Evolutionary conservation across 2,113 vertebrate species (phyloP).

Genomic region (Onychostoma macrolepis): DNA sequence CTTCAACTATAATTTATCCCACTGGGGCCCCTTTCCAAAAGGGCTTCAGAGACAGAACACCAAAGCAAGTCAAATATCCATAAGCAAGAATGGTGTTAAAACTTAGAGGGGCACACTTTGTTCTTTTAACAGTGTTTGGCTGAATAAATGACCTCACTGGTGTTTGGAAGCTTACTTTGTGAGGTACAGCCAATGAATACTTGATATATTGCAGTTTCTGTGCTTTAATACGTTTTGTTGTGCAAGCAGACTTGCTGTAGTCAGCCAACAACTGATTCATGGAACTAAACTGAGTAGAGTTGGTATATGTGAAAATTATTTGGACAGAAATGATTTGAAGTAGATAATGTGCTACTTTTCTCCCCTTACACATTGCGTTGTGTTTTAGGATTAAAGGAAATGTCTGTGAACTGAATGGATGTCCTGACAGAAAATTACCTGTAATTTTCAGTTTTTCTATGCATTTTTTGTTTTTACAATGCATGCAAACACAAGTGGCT

Average conservation of each 20-base stretch:
- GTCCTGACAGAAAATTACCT: no score
- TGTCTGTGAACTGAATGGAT: no score
- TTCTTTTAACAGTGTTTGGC: constrained; percentile 3
- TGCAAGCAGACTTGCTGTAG: neutral
- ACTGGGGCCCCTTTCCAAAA: constrained; percentile 14
- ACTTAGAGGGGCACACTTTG: constrained; percentile 7
- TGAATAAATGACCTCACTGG: neutral
- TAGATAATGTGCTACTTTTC: neutral
- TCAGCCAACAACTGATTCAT: neutral
- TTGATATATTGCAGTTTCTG: neutral
- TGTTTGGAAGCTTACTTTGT: constrained; percentile 8
- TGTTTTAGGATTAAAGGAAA: no score
- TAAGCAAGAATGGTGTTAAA: constrained; percentile 23
- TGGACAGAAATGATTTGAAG: neutral
- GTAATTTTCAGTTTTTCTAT: no score
- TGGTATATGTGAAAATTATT: neutral
- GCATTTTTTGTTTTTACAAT: no score
- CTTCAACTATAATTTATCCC: constrained; percentile 53
- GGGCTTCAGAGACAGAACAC: constrained; percentile 39
- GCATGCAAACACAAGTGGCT: no score
- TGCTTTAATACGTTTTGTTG: neutral
- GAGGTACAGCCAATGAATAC: constrained; percentile 1
- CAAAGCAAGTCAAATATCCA: constrained; percentile 41
- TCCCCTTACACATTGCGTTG: no score
- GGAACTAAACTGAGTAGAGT: neutral